Evolutionary conservation across 1,140 invertebrate species (phyloP), one percentile per base, ranked within the genome.

Genomic region (Physella acuta): DNA sequence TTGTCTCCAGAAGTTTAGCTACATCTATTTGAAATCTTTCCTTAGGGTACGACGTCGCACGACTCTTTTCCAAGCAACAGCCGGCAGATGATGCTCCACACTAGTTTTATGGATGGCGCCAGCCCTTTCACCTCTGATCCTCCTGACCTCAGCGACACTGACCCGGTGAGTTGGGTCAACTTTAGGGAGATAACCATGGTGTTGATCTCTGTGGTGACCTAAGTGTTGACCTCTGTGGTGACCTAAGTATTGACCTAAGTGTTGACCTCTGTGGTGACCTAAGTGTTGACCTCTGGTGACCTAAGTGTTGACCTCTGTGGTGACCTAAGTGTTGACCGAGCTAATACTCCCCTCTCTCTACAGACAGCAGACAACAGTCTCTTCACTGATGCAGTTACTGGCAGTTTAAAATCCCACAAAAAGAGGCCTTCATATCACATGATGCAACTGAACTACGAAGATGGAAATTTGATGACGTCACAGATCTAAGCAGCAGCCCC

Each of bases 401-500:
- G 34, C 30, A 66, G 64, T 49, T 26, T 66, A 55, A 34, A 52
- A 33, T 55, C 33, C n/a, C 65, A 68, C 55, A 68, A 68, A 49
- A 68, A 68, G 37, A 31, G 65, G 37, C 65, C 65, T 24, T 68
- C 65, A 37, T 68, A 68, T 34, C 65, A 68, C 65, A 68, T 68
- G 65, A 68, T 68, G 65, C 65, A 68, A 53, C 65, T 58, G 37
- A 68, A 59, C 16, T 68, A 68, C 44, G 65, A 68, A 36, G 65
- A 68, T 36, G 37, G 65, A 3, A 58, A 56, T 20, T 24, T 68
- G 2, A 59, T 68, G 33, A 30, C 24, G n/a, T 24, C 65, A 24
- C 33, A 68, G 20, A 36, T 56, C 4, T 66, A 17, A 61, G 26
- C 24, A 64, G 30, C 37, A 14, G 33, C n/a, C n/a, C n/a, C n/a